These are phyloP conservation scores for Tachysurus fulvidraco DNA, from an alignment of 2,113 vertebrate species.

Conservation along the genomic window DNA sequence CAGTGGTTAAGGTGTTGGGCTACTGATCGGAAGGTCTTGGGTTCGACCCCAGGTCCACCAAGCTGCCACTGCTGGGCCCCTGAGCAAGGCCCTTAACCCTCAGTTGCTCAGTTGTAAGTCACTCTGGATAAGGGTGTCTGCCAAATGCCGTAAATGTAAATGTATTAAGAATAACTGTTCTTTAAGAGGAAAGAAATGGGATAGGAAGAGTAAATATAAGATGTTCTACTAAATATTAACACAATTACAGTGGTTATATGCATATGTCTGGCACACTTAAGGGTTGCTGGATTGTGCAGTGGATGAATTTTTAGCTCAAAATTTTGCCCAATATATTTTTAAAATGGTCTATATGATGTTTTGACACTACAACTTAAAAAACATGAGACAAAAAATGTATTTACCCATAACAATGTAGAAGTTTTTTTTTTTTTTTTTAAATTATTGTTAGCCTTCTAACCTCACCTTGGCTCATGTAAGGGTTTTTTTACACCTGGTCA, in stretches of 20 bases:
- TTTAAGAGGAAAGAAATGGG: not conserved
- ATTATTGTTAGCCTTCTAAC: not conserved
- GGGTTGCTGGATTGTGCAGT: not conserved
- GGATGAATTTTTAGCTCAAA: not conserved
- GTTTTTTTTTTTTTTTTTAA: not conserved
- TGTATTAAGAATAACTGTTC: not conserved
- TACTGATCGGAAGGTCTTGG: no score
- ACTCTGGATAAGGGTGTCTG: no score
- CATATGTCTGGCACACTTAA: not conserved
- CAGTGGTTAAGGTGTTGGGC: no score
- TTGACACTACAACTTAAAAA: not conserved
- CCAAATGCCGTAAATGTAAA: no score
- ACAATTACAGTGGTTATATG: not conserved
- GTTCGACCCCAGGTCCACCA: no score
- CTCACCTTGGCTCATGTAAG: not conserved
- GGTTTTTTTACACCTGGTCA: no score
- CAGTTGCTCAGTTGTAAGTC: no score
- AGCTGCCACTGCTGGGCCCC: no score
- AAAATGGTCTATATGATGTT: not conserved
- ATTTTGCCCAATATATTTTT: not conserved
- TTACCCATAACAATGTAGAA: not conserved
- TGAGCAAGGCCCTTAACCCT: no score
- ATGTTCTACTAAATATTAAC: not conserved
- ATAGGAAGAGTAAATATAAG: not conserved
- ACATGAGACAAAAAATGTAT: not conserved